Base-by-base conservation (phyloP, 2,797 vertebrate species). In the Picus viridis region DNA sequence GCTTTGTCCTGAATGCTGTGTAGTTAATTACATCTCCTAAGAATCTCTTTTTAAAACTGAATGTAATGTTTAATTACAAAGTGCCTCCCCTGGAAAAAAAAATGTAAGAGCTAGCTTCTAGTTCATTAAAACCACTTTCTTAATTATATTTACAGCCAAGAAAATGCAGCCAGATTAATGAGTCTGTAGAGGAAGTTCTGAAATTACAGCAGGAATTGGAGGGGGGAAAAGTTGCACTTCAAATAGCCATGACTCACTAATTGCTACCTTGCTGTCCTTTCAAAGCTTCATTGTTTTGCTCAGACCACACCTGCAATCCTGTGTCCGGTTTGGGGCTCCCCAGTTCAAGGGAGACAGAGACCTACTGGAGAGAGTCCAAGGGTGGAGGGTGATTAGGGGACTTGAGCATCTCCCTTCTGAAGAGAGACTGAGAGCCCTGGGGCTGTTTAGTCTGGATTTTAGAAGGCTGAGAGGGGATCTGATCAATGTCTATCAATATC, bases 11-110 rank as follows among this genome's bases (percentile, higher is more conserved):
- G 92, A 93, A 92, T 77, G 96, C 90, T 96, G 70, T 80, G 82
- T 87, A 94, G 89, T 95, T 97, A 98, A 98, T 97, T 97, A 94
- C 92, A 96, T 97, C 94, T 97, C 97, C 93, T 95, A 92, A 95
- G 93, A 97, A 97, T 96, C 73, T 94, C 80, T 92, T 95, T 95
- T 96, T 92, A 96, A 96, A 97, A 97, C 83, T 95, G 97, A 96
- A 97, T 96, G 94, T 87, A 96, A 96, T 96, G 96, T 96, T 97
- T 96, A 97, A 97, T 98, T 97, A 97, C 86, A 90, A 94, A 97
- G 95, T 92, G 83, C 86, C 95, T 97, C 96, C 95, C 93, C 94
- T 47, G 47, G 47, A 47, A 22, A 47, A 47, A 93, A 96, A 96
- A 97, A 34, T 34, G 8, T 34, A 96, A 94, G 39, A 81, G 92